These are phyloP conservation scores for Anticlea derivata DNA, from an alignment of 2,888 invertebrate genomes.

Conservation along the genomic window DNA sequence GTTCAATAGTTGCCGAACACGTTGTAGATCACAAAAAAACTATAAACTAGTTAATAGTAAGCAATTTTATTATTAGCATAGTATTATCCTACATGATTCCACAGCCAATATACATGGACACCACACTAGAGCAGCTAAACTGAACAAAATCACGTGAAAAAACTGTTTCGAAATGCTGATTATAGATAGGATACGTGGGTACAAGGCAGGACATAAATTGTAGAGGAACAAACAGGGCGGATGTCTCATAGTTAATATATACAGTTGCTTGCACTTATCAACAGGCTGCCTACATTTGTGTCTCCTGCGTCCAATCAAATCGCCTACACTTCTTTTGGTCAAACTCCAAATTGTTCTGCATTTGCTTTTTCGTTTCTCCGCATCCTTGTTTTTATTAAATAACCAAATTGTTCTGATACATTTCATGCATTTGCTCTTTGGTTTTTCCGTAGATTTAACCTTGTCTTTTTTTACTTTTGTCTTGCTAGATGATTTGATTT, in stretches of 20 bases:
- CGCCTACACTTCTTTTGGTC: neutral
- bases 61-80: too few species aligned
- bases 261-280: neutral
- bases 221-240: constrained; percentile 7
- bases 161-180: neutral
- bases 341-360: too few species aligned
- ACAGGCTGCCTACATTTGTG: neutral
- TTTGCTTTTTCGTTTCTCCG: neutral
- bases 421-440: neutral
- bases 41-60: too few species aligned
- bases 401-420: too few species aligned
- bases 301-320: neutral
- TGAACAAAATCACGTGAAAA: constrained; percentile 3
- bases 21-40: too few species aligned
- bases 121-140: constrained; percentile 10
- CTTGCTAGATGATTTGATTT: neutral
- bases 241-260: neutral
- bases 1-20: too few species aligned
- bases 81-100: neutral
- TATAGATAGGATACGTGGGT: neutral
- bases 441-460: neutral
- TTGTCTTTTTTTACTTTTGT: neutral
- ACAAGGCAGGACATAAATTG: constrained; percentile 2
- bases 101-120: constrained; percentile 14
- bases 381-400: neutral